Base-by-base conservation (phyloP, 2,888 invertebrate genomes). In the Melipona bicolor region DNA sequence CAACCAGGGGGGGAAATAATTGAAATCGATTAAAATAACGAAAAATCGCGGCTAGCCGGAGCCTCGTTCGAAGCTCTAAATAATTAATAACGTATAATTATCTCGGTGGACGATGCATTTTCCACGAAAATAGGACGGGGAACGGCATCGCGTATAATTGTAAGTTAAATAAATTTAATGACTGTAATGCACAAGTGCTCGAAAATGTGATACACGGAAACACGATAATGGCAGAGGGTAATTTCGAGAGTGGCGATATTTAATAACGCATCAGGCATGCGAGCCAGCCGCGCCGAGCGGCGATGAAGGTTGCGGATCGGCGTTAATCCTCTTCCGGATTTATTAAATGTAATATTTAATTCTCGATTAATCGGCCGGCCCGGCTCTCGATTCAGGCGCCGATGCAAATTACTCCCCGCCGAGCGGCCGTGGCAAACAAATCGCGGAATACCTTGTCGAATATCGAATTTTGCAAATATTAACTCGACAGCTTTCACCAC, bases 381-480 rank as follows among this genome's bases (percentile, higher is more conserved):
- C 24, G 36, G 56, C 24, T 61, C 24, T 15, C 27, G 50, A 54
- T 80, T 52, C 50, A 24, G 65, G 56, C 82, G 71, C n/a, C 59
- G 68, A 64, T 81, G 68, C 75, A 75, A 83, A 79, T 71, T 79
- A 77, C 54, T 62, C 59, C 50, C 59, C 71, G 68, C n/a, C 62
- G 71, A 13, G 6, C n/a, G 13, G 50, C 56, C 13, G 56, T 59
- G 56, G 62, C 74, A 78, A 83, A 84, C 68, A 83, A 74, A 83
- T 71, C 70, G 67, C 70, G 27, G 56, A 67, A 81, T 78, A 83
- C 59, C 74, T 74, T 59, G 67, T 75, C 27, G 74, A 56, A 56
- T 78, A 83, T 72, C 67, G 68, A 62, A 78, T 75, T 83, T 71
- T 73, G 71, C 79, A 73, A 79, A 84, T 80, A 84, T 77, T 62